Evolutionary conservation across 1,140 invertebrate species (phyloP).

Genomic region (Microplitis demolitor): DNA sequence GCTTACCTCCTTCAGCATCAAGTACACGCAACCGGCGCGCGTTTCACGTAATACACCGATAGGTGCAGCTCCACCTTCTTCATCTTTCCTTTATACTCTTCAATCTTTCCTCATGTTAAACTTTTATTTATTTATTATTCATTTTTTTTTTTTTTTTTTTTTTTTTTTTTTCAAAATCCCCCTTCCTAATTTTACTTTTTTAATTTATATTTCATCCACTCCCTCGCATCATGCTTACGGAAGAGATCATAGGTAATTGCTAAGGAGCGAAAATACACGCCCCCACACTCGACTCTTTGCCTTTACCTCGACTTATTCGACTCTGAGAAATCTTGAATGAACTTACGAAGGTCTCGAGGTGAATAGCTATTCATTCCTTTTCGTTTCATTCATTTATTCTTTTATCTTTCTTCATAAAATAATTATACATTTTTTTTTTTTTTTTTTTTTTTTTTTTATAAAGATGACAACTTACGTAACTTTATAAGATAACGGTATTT

Average conservation of each 20-base stretch:
- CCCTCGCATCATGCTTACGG: conserved; percentile 29
- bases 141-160: too few relatives aligned
- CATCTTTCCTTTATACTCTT: conserved; percentile 8
- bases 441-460: background rate
- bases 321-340: conserved; percentile 15
- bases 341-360: conserved; percentile 5
- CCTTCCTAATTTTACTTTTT: background rate
- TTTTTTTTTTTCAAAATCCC: background rate
- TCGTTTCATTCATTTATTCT: conserved; percentile 1
- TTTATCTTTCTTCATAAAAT: background rate
- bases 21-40: conserved; percentile 52
- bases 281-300: conserved; percentile 12
- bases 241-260: conserved; percentile 30
- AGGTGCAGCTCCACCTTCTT: conserved; percentile 14
- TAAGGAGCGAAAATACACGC: conserved; percentile 26
- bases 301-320: background rate
- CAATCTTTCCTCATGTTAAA: background rate
- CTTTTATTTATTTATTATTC: background rate
- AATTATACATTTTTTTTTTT: background rate
- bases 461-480: too few relatives aligned
- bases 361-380: conserved; percentile 5
- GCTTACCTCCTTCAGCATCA: conserved; percentile 39
- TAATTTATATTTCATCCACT: conserved; percentile 1
- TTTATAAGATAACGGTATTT: background rate
- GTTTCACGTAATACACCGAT: conserved; percentile 47